phyloP scores from a whole-genome alignment of 1,140 invertebrate genomes.

The Dinoponera quadriceps region DNA sequence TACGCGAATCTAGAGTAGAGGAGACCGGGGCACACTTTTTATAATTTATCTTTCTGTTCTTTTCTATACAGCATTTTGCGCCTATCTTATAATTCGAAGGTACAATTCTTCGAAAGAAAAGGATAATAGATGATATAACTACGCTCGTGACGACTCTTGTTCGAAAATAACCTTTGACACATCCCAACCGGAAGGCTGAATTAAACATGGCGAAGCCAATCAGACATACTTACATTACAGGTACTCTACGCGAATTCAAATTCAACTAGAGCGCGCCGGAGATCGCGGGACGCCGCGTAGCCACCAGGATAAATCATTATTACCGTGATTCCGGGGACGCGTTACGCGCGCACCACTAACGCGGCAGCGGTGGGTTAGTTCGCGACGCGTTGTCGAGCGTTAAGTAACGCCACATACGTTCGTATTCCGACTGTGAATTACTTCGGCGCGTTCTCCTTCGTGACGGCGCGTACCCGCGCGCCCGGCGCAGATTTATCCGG shows the following conservation, averaged over 20 bases:
- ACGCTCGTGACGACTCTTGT: too few relatives aligned
- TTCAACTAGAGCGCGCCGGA: neutral
- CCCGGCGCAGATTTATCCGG: constrained; percentile 60
- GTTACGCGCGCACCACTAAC: constrained; percentile 10
- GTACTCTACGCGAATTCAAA: constrained; percentile 21
- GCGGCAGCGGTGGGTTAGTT: constrained; percentile 12
- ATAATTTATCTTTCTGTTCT: too few relatives aligned
- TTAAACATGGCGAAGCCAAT: too few relatives aligned
- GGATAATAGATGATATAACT: too few relatives aligned
- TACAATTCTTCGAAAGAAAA: too few relatives aligned
- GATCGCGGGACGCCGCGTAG: neutral
- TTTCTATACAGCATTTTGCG: too few relatives aligned
- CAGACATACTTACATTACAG: too few relatives aligned
- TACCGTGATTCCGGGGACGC: constrained; percentile 3
- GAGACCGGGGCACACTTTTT: too few relatives aligned
- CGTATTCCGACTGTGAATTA: constrained; percentile 50
- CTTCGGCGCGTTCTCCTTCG: constrained; percentile 25
- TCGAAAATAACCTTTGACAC: too few relatives aligned
- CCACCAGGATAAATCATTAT: constrained; percentile 42
- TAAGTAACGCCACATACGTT: constrained; percentile 38
- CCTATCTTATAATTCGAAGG: too few relatives aligned
- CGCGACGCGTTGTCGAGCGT: constrained; percentile 27
- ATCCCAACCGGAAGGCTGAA: too few relatives aligned
- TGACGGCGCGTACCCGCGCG: constrained; percentile 24
- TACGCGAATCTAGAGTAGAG: too few relatives aligned